Base-by-base conservation (phyloP, 2,113 vertebrate genomes). In the Sardina pilchardus region DNA sequence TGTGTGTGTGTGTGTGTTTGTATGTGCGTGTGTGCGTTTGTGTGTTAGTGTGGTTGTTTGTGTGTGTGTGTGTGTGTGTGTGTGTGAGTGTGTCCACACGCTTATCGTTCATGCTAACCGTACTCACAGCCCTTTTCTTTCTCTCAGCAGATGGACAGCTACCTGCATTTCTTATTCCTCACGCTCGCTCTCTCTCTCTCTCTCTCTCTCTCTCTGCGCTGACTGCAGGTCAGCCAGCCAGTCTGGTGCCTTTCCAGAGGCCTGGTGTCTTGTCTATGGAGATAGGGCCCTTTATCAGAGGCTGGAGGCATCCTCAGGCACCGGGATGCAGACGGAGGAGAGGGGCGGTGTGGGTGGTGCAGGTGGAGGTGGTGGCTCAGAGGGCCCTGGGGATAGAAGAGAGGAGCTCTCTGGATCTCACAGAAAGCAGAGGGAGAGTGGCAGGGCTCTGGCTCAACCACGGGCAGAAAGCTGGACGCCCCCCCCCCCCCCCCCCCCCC, bases 241-340 rank as follows among this genome's bases (percentile, higher is more conserved):
- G 71, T 17, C 71, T 78, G 26, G 34, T 78, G 71, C 34, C 21
- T 81, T 63, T 83, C 24, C 81, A 43, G 50, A 42, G 12, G 21
- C 45, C 67, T 71, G 83, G 71, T 81, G 47, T 19, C 81, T 87
- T 82, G n/a, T 43, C 59, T 84, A 78, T 85, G 88, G 50, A 88
- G 82, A 86, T 39, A 83, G 19, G 71, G 71, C 1, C 71, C 43
- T 84, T 86, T 82, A 89, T 91, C 84, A 85, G 81, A 88, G 83
- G 45, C 71, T 78, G 30, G 59, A 88, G 85, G 83, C 63, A 47
- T 84, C 67, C 87, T 45, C 24, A 50, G 83, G 86, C 48, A 17
- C 83, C 47, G 10, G 75, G 78, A 53, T 63, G 48, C 59, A 78
- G 71, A 78, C 71, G 36, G 71, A 34, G 12, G 81, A 9, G 81